Evolutionary conservation across 2,888 invertebrate genomes (phyloP), one percentile per base, ranked within the genome.

Genomic region (Orthosia incerta): DNA sequence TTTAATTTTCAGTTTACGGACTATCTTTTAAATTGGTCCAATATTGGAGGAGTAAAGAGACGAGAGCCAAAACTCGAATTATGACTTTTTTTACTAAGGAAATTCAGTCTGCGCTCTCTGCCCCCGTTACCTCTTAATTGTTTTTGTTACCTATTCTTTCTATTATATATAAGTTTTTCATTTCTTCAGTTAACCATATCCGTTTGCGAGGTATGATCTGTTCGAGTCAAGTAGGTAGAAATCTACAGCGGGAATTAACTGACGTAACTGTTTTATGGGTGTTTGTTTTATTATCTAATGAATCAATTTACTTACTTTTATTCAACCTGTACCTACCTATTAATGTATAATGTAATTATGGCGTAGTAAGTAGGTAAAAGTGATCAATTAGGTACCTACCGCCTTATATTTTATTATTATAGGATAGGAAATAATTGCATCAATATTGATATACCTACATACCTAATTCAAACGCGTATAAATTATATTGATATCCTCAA

Each of bases 401-500:
- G n/a, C n/a, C n/a, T n/a, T 31, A 46, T 59, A 31, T 18, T 18
- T 12, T 16, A 26, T 26, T 18, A 46, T 31, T 4, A 39, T 23
- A 53, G 15, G 45, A 59, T 18, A 59, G 39, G 45, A 60, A 26
- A 55, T 39, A 51, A 20, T 20, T 39, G 45, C 3, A 18, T 50
- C 18, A 50, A 75, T 26, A 51, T 50, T 20, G 3, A 45, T 51
- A n/a, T 48, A 39, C 39, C 39, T 39, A 9, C 1, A 9, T 39
- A 9, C 9, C 39, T 39, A 20, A 26, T 61, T 50, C 5, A 48
- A 20, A 56, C 9, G 39, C 7, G 1, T 12, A 46, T 15, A 5
- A 5, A 16, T 39, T 39, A 39, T n/a, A 59, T 39, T 20, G 7
- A 45, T 50, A 26, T 73, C 56, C 64, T 75, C 20, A 64, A 50